Evolutionary conservation across 2,113 vertebrate genomes (phyloP), one percentile per base, ranked within the genome.

Genomic region (Poeciliopsis occidentalis): DNA sequence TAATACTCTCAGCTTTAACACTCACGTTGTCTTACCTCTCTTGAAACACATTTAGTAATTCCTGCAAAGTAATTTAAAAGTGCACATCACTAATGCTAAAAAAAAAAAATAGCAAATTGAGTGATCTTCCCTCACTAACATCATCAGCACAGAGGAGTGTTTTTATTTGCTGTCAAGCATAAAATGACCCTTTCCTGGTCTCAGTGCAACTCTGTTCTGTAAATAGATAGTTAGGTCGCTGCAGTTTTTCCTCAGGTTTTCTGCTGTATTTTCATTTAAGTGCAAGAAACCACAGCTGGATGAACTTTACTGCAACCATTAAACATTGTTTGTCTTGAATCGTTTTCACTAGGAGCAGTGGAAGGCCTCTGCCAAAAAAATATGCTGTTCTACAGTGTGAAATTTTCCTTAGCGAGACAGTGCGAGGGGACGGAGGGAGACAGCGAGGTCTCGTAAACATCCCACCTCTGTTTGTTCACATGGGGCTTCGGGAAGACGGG

Each of bases 401-500:
- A 84, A 82, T 77, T 83, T 87, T 90, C 81, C 83, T 79, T 87
- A 78, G 80, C 80, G 73, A 80, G 81, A 67, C 80, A 73, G 86
- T 47, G 69, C 75, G 88, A 79, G 74, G 77, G 71, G 71, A 67
- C 71, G 60, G 71, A 79, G 78, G 75, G 84, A 91, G 90, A 90
- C 90, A 82, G 91, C 71, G 62, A 30, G 69, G 75, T 82, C 86
- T 85, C 89, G 71, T 92, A 92, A 92, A 93, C 87, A 86, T 84
- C 75, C 81, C 73, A 60, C 84, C 74, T 88, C 88, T 93, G 91
- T 92, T 92, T 93, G 92, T 92, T 92, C 92, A 93, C 91, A 92
- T 89, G 89, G 83, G 67, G 76, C 84, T 81, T 2, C 60, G 67
- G 75, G 83, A 88, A 87, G 84, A 85, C 30, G 61, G 77, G 77